Evolutionary conservation across 1,140 invertebrate species (phyloP), one percentile per base, ranked within the genome.

Genomic region (Coenobita brevimanus): DNA sequence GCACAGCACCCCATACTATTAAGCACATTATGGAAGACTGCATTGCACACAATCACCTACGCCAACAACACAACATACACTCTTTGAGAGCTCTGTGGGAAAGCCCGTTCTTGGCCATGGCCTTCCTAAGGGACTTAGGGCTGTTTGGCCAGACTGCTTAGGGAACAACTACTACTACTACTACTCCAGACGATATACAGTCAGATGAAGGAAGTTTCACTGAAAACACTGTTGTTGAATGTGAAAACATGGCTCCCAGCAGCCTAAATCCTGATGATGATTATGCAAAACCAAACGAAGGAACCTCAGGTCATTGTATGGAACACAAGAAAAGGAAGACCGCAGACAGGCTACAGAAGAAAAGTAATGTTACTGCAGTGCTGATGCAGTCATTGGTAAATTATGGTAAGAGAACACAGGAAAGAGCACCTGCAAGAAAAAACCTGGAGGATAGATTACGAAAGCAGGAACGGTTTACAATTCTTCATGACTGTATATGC

Each of bases 401-500:
- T 50, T 54, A 60, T 76, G 43, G 50, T 46, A 43, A 76, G 73
- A 76, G 73, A 46, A 10, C 67, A n/a, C n/a, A n/a, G n/a, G 27
- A 54, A 43, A 78, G 46, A 78, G 73, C 73, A 41, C 33, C 50
- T 21, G 38, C 3, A 46, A 78, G 73, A 43, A 78, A 78, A 78
- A 3, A 46, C n/a, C 36, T 71, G 67, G 67, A 38, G 13, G 75
- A 78, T 17, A 78, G 24, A 46, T 24, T 46, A 78, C 3, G 30
- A 60, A 3, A 57, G 78, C 15, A 81, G 57, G 46, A 62, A 81
- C 41, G 50, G 57, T 21, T 60, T 36, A 60, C 4, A 81, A 17
- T 60, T 81, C 33, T 81, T 81, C 30, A 81, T 81, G 78, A 62
- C 78, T 57, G 62, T 81, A 13, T 81, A 81, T 30, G 17, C 50